Percentiles rank a stretch among this genome's conserved stretches.
Conservation (phyloP, 2,888 invertebrate genomes). For the Chorisops tibialis region DNA sequence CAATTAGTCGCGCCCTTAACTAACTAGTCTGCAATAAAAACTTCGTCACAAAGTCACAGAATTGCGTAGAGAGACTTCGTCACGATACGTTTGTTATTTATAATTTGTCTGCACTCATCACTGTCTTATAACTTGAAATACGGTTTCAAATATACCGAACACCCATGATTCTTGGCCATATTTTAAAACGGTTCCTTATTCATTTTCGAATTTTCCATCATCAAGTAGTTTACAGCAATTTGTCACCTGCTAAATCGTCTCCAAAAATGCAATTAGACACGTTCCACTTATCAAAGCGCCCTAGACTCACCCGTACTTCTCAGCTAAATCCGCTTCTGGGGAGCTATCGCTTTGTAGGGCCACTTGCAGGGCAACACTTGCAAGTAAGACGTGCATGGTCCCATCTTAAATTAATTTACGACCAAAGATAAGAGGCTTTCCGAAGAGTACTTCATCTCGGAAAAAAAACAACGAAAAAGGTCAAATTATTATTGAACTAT, state of each 20-base stretch:
- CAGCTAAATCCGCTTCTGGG: not conserved
- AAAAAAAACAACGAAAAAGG: no score
- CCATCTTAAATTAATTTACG: constrained; percentile 4
- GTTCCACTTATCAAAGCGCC: constrained; percentile 35
- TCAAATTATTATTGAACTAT: no score
- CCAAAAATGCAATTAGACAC: constrained; percentile 39
- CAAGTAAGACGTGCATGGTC: not conserved
- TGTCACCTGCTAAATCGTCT: constrained; percentile 38
- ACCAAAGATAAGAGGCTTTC: not conserved
- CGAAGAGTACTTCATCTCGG: no score
- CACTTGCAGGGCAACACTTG: no score
- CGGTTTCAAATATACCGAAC: constrained; percentile 1
- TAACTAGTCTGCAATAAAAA: no score
- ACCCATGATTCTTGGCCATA: not conserved
- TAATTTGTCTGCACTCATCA: constrained; percentile 22
- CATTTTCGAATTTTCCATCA: constrained; percentile 11
- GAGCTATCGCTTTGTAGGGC: no score
- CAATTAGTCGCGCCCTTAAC: no score
- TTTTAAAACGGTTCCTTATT: constrained; percentile 1
- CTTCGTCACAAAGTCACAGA: no score
- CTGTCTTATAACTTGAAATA: constrained; percentile 12
- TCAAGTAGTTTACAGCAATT: constrained; percentile 34
- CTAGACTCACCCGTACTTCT: not conserved
- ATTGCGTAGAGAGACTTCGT: no score
- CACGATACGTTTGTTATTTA: constrained; percentile 7